Evolutionary conservation across 2,888 invertebrate genomes (phyloP), one percentile per base, ranked within the genome.

Genomic region (Himalopsyche kuldschensis): DNA sequence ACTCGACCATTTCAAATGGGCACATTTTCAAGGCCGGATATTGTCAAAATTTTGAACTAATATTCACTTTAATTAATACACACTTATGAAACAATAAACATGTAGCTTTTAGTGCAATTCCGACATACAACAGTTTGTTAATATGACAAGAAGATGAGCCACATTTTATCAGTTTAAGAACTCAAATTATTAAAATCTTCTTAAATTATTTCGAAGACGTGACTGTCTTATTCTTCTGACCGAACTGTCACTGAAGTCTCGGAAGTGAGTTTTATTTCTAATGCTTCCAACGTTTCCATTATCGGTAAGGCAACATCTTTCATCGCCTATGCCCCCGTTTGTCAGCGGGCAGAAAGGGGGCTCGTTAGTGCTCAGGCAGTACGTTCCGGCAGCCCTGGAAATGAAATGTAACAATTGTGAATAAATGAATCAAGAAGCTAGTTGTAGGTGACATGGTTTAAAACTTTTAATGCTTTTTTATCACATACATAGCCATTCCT

Each of bases 301-400:
- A 55, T 87, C 83, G 1, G 83, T 87, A 6, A 94, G 90, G 87
- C 96, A 96, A 88, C 96, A 96, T 85, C 95, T 92, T 31, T 91
- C 89, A 89, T 95, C 96, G 20, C 96, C 94, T 4, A 90, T 88
- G 6, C 89, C 92, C 47, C 91, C 90, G 31, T 83, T 83, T 24
- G 88, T 87, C 63, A 89, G 90, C 0, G 95, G 95, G 88, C 96
- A 96, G 90, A 94, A 96, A 0, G 96, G 96, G 0, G 95, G 93
- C 76, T 92, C 89, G 86, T 91, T 91, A 86, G 93, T 93, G 84
- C 93, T 93, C 10, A 94, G 88, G 87, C 95, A 96, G 88, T 94
- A 96, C 0, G 95, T 95, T 1, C 95, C 95, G 27, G 92, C 91
- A 4, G 94, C 94, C 1, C 94, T 94, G 88, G 80, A 75, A 84